phyloP scores from a whole-genome alignment of 2,888 invertebrate species.

The Diogma glabrata region DNA sequence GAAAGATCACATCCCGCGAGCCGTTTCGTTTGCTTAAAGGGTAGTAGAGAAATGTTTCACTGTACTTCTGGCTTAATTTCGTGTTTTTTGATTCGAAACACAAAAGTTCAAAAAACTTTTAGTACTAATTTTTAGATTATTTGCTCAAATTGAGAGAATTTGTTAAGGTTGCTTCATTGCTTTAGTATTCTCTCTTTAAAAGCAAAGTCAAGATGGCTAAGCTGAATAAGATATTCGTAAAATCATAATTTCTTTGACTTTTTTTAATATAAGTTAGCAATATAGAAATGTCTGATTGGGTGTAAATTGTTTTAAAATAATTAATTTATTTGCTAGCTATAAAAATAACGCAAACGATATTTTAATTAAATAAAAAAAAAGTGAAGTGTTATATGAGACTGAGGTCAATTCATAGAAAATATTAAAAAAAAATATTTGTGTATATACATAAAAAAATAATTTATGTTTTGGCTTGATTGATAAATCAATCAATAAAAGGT shows the following conservation, averaged over 20 bases:
- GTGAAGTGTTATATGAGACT: too few species aligned
- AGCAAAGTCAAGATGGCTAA: constrained; percentile 8
- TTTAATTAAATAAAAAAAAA: background rate
- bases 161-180: too few species aligned
- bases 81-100: too few species aligned
- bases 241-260: constrained; percentile 5
- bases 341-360: background rate
- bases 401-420: background rate
- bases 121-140: too few species aligned
- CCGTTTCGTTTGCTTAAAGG: too few species aligned
- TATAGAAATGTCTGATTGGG: constrained; percentile 3
- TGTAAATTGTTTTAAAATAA: background rate
- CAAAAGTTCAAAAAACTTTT: too few species aligned
- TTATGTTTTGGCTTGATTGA: background rate
- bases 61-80: too few species aligned
- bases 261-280: constrained; percentile 4
- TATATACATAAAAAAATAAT: constrained; percentile 3
- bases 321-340: background rate
- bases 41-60: too few species aligned
- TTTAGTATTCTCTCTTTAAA: background rate
- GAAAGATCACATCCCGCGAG: too few species aligned
- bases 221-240: constrained; percentile 4
- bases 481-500: background rate
- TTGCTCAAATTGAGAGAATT: too few species aligned
- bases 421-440: constrained; percentile 1